Conservation (phyloP, 2,888 invertebrate genomes). For the Theristus sp. region DNA sequence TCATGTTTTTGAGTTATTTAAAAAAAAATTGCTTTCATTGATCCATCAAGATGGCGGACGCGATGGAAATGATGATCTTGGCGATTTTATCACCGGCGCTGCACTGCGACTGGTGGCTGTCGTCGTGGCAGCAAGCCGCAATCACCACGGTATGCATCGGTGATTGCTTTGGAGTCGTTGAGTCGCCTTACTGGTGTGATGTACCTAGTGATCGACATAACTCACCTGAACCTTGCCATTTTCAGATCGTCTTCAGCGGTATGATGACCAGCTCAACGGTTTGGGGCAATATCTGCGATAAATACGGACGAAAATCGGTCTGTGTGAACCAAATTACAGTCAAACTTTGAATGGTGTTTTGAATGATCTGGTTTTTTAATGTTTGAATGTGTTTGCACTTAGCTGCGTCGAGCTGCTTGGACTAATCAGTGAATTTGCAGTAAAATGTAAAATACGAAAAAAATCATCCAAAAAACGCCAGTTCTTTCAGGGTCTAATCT, state of each 20-base stretch:
- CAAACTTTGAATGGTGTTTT: no score
- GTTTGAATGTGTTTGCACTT: not conserved
- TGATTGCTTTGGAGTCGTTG: no score
- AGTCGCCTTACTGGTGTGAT: no score
- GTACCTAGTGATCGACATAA: not conserved
- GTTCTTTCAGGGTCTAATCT: slow-evolving; percentile 53
- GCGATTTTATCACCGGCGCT: slow-evolving; percentile 78
- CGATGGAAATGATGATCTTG: slow-evolving; percentile 93
- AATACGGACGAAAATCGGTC: slow-evolving; percentile 19
- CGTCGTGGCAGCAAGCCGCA: slow-evolving; percentile 70
- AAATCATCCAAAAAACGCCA: no score
- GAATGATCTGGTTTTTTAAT: no score
- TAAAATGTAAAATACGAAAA: no score
- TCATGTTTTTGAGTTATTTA: no score
- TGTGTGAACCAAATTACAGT: not conserved
- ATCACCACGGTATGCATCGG: slow-evolving; percentile 60
- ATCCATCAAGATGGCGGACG: slow-evolving; percentile 77
- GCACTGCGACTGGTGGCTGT: slow-evolving; percentile 82
- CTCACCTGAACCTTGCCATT: not conserved
- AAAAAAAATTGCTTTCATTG: not conserved
- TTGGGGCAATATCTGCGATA: slow-evolving; percentile 81
- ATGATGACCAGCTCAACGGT: slow-evolving; percentile 93
- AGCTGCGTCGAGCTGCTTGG: not conserved
- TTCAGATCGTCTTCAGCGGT: slow-evolving; percentile 48
- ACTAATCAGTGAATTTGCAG: not conserved